phyloP scores from a whole-genome alignment of 30 jellyfish, hydroid and myxozoan genomes.

The Chironex yamaguchii region DNA sequence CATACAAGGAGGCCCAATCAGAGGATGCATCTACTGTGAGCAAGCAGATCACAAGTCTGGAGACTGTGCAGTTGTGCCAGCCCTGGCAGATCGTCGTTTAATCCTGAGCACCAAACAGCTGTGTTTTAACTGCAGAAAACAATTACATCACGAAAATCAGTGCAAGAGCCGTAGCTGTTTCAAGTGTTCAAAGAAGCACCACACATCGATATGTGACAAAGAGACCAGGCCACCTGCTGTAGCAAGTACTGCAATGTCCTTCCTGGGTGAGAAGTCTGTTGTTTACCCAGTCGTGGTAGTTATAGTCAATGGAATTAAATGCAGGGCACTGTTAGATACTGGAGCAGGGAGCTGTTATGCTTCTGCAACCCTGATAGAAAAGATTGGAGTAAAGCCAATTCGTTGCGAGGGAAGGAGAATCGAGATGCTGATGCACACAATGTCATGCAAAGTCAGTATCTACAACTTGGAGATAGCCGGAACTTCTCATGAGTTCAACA shows the following conservation, averaged over 20 bases:
- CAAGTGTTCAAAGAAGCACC: constrained; percentile 70
- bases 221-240: background rate
- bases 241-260: constrained; percentile 18
- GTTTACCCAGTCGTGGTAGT: constrained; percentile 67
- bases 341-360: constrained; percentile 73
- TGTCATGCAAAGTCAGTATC: background rate
- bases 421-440: constrained; percentile 66
- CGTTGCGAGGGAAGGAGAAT: constrained; percentile 30
- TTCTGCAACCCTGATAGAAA: constrained; percentile 42
- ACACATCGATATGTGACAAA: constrained; percentile 75
- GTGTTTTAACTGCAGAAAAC: constrained; percentile 67
- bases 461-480: constrained; percentile 11
- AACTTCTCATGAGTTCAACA: constrained; percentile 5
- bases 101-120: constrained; percentile 35
- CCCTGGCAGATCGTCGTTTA: constrained; percentile 31
- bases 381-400: constrained; percentile 5
- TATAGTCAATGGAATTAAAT: constrained; percentile 58
- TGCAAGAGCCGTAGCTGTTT: constrained; percentile 62
- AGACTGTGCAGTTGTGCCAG: constrained; percentile 49
- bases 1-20: constrained; percentile 3
- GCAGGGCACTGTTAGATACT: constrained; percentile 57
- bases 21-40: constrained; percentile 61
- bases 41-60: constrained; percentile 55
- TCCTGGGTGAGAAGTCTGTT: constrained; percentile 19
- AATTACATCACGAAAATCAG: constrained; percentile 60